Evolutionary conservation across 37 sponge, comb jelly and placozoan species (phyloP).

Genomic region (Diacarnus erythraeanus): DNA sequence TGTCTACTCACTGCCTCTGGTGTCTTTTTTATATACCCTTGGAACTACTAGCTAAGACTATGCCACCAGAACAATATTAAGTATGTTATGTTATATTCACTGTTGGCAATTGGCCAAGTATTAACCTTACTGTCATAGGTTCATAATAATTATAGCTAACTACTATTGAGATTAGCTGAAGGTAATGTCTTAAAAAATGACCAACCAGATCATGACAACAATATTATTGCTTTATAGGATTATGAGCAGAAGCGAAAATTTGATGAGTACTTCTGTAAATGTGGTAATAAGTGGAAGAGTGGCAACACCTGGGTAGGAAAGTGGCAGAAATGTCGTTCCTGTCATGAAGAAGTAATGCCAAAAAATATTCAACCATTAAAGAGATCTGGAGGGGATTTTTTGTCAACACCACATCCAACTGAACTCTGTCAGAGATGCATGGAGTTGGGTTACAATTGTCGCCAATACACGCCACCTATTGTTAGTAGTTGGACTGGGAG

Average conservation of each 20-base stretch:
- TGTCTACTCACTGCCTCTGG: too few relatives aligned
- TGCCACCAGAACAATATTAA: too few relatives aligned
- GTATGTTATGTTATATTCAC: too few relatives aligned
- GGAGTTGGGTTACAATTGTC: constrained; percentile 4
- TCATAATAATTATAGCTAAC: too few relatives aligned
- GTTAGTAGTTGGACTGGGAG: background rate
- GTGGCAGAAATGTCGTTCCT: background rate
- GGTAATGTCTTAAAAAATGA: too few relatives aligned
- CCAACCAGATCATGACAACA: too few relatives aligned
- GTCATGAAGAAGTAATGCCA: background rate
- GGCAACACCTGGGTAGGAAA: constrained; percentile 2
- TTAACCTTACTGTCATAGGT: too few relatives aligned
- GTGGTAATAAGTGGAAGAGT: background rate
- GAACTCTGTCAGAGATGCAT: background rate
- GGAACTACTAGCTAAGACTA: too few relatives aligned
- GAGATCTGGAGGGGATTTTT: background rate
- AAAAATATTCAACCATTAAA: background rate
- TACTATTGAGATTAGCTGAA: too few relatives aligned
- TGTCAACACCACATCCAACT: background rate
- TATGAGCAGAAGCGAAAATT: background rate
- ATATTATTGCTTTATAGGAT: too few relatives aligned
- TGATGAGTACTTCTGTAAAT: background rate
- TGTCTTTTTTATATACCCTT: too few relatives aligned
- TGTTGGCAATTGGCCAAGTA: too few relatives aligned
- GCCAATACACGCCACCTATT: background rate